Conservation (phyloP, 1,140 invertebrate species). For the Drosophila tsacasi region DNA sequence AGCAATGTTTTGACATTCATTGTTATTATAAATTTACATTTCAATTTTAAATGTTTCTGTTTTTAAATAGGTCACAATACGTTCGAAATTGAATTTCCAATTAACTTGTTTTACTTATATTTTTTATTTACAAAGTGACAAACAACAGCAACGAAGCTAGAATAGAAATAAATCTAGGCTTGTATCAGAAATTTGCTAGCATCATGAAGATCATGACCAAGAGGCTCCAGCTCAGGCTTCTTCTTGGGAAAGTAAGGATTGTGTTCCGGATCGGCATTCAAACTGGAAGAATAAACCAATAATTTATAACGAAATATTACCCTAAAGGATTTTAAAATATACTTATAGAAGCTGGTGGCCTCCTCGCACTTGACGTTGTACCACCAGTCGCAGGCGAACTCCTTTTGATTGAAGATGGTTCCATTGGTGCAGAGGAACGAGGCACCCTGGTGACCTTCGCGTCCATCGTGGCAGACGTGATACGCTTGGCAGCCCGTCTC, state of each 20-base stretch:
- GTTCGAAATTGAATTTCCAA: not conserved
- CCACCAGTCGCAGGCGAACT: conserved; percentile 97
- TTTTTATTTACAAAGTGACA: conserved; percentile 77
- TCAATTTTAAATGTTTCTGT: not conserved
- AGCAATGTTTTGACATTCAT: not conserved
- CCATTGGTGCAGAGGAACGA: conserved; percentile 95
- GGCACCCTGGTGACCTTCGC: conserved; percentile 92
- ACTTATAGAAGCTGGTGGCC: conserved; percentile 86
- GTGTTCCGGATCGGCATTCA: conserved; percentile 91
- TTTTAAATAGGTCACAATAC: not conserved
- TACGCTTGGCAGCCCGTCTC: conserved; percentile 95
- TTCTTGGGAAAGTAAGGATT: conserved; percentile 92
- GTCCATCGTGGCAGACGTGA: conserved; percentile 93
- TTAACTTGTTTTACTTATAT: not conserved
- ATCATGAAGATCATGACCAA: conserved; percentile 47
- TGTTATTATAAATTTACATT: not conserved
- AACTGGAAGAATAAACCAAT: conserved; percentile 85
- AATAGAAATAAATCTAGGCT: conserved; percentile 45
- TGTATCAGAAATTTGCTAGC: conserved; percentile 84
- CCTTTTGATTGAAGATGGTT: conserved; percentile 94
- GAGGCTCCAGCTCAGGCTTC: conserved; percentile 85
- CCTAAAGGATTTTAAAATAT: conserved; percentile 24
- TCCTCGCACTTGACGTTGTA: conserved; percentile 94
- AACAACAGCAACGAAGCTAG: conserved; percentile 15
- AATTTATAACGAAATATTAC: conserved; percentile 39